Evolutionary conservation across 1,140 invertebrate species (phyloP).

Genomic region (Lutraria rhynchaena): DNA sequence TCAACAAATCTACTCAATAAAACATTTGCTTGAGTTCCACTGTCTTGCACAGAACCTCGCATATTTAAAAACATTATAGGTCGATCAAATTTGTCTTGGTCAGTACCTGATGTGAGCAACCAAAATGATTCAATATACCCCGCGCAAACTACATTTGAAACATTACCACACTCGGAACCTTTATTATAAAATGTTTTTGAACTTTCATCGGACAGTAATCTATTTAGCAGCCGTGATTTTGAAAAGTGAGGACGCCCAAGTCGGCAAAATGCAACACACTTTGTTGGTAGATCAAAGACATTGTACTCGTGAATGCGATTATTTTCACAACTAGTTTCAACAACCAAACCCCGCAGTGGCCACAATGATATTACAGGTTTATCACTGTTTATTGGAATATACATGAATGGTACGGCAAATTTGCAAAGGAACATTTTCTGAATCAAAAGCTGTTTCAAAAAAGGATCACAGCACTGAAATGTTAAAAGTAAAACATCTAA

Average conservation of each 20-base stretch:
- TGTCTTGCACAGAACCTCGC: not conserved
- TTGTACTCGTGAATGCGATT: not conserved
- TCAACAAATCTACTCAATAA: too few relatives aligned
- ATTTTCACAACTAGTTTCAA: not conserved
- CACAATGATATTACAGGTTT: not conserved
- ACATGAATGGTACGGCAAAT: constrained; percentile 9
- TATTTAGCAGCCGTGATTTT: constrained; percentile 21
- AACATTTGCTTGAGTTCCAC: too few relatives aligned
- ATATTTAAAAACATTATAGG: constrained; percentile 16
- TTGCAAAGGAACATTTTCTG: constrained; percentile 13
- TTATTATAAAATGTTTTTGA: constrained; percentile 11
- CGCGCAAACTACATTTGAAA: not conserved
- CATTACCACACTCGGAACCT: not conserved
- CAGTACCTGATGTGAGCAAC: not conserved
- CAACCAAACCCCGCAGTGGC: not conserved
- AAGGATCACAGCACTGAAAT: constrained; percentile 12
- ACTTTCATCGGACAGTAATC: constrained; percentile 11
- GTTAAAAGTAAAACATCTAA: constrained; percentile 21
- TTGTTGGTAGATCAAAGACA: not conserved
- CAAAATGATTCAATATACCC: constrained; percentile 3
- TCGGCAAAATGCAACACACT: not conserved
- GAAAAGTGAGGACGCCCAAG: constrained; percentile 12
- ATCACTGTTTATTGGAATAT: not conserved
- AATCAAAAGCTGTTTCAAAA: constrained; percentile 17
- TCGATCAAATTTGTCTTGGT: not conserved